Evolutionary conservation across 1,140 invertebrate species (phyloP).

Genomic region (Diploscapter pachys): DNA sequence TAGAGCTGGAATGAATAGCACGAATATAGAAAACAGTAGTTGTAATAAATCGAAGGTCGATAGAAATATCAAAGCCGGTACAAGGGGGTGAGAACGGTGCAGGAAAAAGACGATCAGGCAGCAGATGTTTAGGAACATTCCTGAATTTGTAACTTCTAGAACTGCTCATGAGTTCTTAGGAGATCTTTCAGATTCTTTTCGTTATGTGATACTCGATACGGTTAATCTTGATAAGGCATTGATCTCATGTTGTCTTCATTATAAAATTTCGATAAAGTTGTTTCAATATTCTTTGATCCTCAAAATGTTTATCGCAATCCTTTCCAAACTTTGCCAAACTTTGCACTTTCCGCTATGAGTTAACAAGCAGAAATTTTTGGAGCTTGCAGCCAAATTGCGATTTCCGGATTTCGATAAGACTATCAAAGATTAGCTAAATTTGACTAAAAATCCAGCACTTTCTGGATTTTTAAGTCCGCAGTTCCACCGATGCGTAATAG

Average conservation of each 20-base stretch:
- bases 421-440: no score
- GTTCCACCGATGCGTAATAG: no score
- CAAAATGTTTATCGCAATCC: no score
- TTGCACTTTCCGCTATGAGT: no score
- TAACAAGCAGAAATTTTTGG: no score
- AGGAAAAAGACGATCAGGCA: constrained; percentile 30
- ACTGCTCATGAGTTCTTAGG: not conserved
- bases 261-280: constrained; percentile 8
- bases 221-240: not conserved
- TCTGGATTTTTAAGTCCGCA: no score
- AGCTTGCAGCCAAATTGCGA: no score
- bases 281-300: not conserved
- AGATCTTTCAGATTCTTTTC: not conserved
- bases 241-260: constrained; percentile 2
- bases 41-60: constrained; percentile 53
- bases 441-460: no score
- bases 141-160: constrained; percentile 19
- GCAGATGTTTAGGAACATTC: constrained; percentile 22
- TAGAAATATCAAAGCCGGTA: constrained; percentile 51
- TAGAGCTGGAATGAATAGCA: constrained; percentile 50
- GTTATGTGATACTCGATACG: no score
- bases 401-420: no score
- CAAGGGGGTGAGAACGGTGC: constrained; percentile 45
- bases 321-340: no score
- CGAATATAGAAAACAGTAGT: constrained; percentile 52